Conservation (phyloP, 2,113 vertebrate genomes). For the Anhinga rufa region DNA sequence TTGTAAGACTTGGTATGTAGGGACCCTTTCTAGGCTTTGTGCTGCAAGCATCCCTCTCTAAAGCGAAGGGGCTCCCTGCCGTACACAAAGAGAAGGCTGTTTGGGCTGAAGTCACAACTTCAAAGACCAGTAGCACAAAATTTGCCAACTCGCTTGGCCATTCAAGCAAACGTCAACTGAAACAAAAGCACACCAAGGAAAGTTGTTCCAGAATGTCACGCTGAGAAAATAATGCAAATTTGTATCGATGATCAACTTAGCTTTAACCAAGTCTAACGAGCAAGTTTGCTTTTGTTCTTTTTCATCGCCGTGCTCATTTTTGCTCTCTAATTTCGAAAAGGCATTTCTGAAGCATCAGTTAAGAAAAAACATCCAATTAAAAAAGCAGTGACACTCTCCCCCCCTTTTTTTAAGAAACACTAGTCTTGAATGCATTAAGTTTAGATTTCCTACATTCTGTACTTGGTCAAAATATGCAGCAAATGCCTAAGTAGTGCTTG, state of each 20-base stretch:
- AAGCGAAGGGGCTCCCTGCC: not conserved
- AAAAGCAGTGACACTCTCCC: not conserved
- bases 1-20: not conserved
- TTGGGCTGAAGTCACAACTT: constrained; percentile 47
- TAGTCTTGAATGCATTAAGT: not conserved
- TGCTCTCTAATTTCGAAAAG: not conserved
- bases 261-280: not conserved
- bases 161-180: constrained; percentile 43
- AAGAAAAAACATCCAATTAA: not conserved
- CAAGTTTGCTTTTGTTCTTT: not conserved
- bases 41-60: not conserved
- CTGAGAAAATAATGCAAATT: constrained; percentile 28
- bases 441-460: not conserved
- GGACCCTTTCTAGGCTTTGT: not conserved
- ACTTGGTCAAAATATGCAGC: constrained; percentile 31
- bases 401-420: not conserved
- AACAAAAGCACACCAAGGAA: constrained; percentile 16
- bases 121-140: constrained; percentile 50
- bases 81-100: constrained; percentile 31
- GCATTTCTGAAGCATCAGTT: not conserved
- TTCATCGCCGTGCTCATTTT: not conserved
- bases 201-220: not conserved
- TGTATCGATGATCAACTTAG: not conserved
- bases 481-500: not conserved
- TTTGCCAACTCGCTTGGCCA: constrained; percentile 41